Conservation (phyloP, 2,113 vertebrate genomes). For the Carassius carassius region DNA sequence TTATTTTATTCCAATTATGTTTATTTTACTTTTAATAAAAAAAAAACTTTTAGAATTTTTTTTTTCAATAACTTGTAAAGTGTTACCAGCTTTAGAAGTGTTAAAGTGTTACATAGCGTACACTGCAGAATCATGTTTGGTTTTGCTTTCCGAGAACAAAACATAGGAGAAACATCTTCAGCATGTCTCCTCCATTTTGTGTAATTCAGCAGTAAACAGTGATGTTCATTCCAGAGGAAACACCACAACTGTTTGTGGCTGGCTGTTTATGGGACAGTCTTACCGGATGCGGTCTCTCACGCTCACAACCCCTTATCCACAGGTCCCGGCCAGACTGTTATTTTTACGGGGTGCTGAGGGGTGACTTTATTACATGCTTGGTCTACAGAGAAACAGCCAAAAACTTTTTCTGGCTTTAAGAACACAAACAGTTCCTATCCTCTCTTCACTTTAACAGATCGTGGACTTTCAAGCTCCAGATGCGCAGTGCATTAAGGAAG, state of each 20-base stretch:
- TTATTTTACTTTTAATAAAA: too few relatives aligned
- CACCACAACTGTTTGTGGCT: slow-evolving; percentile 56
- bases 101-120: not conserved
- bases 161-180: slow-evolving; percentile 41
- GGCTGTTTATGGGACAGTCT: slow-evolving; percentile 56
- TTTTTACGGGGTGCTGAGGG: slow-evolving; percentile 69
- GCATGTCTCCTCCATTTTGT: slow-evolving; percentile 34
- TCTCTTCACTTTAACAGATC: slow-evolving; percentile 21
- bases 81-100: not conserved
- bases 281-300: slow-evolving; percentile 62
- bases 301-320: slow-evolving; percentile 63
- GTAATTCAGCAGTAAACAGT: slow-evolving; percentile 51
- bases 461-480: slow-evolving; percentile 52
- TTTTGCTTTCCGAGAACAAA: slow-evolving; percentile 35
- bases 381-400: slow-evolving; percentile 41
- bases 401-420: slow-evolving; percentile 61
- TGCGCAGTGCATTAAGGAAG: slow-evolving; percentile 34
- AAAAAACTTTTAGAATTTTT: too few relatives aligned
- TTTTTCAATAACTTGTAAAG: too few relatives aligned
- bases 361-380: slow-evolving; percentile 68
- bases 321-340: slow-evolving; percentile 65
- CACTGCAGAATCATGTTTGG: not conserved
- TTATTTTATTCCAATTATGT: too few relatives aligned
- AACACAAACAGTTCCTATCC: slow-evolving; percentile 51
- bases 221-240: slow-evolving; percentile 48